Conservation (phyloP, 1,140 invertebrate species). For the Arctopsyche grandis region DNA sequence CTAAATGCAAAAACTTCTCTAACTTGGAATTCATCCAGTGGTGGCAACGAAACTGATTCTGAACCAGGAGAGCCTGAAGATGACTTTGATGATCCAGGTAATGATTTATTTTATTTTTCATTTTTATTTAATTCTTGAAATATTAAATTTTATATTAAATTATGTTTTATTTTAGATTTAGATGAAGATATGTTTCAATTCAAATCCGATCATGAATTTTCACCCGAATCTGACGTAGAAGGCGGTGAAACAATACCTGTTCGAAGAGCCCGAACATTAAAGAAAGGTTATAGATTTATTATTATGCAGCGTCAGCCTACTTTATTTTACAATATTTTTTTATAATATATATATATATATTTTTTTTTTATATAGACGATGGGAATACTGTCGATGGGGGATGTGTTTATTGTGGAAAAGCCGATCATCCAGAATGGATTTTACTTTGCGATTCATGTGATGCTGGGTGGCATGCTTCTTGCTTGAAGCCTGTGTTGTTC, state of each 20-base stretch:
- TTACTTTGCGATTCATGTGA: slow-evolving; percentile 95
- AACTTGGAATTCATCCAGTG: slow-evolving; percentile 75
- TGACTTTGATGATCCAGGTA: slow-evolving; percentile 46
- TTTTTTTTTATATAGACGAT: slow-evolving; percentile 61
- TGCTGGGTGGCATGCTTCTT: slow-evolving; percentile 93
- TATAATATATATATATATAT: background rate
- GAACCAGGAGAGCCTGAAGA: slow-evolving; percentile 67
- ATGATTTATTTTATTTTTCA: slow-evolving; percentile 53
- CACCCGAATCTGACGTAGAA: slow-evolving; percentile 77
- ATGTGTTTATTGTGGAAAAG: slow-evolving; percentile 88
- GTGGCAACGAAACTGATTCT: slow-evolving; percentile 71
- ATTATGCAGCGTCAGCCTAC: background rate
- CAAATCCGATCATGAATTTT: slow-evolving; percentile 92
- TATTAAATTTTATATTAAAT: slow-evolving; percentile 8
- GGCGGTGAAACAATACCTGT: slow-evolving; percentile 71
- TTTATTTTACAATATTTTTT: background rate
- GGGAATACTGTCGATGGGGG: slow-evolving; percentile 72
- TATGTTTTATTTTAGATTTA: slow-evolving; percentile 56
- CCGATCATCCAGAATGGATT: slow-evolving; percentile 95
- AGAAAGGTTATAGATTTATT: slow-evolving; percentile 62
- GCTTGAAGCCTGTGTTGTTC: slow-evolving; percentile 88
- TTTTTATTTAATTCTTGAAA: background rate
- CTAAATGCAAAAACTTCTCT: slow-evolving; percentile 70
- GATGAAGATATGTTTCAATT: slow-evolving; percentile 71
- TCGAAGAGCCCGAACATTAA: slow-evolving; percentile 75